phyloP scores from a whole-genome alignment of 2,797 vertebrate genomes.

The Enteromius viviparus region DNA sequence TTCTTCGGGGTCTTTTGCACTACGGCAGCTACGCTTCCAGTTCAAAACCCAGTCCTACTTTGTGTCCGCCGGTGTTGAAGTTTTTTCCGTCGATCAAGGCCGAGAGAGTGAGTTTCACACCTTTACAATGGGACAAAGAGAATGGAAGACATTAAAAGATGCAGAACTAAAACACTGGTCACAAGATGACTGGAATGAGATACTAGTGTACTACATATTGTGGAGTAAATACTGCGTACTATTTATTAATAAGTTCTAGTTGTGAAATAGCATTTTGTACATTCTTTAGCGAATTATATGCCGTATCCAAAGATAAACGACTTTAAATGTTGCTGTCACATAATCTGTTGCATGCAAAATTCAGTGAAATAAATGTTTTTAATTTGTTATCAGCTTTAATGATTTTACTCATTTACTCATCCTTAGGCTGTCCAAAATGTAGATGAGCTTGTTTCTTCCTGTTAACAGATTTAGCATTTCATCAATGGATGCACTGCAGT shows the following conservation, averaged over 20 bases:
- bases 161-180: background rate
- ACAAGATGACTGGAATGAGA: background rate
- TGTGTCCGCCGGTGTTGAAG: constrained; percentile 92
- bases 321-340: background rate
- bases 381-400: background rate
- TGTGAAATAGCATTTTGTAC: background rate
- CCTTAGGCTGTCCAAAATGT: background rate
- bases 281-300: too few relatives aligned
- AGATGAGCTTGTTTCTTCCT: background rate
- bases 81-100: constrained; percentile 94
- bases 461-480: background rate
- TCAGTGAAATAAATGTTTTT: background rate
- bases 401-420: background rate
- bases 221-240: background rate
- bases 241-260: background rate
- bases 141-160: background rate
- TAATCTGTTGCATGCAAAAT: constrained; percentile 6
- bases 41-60: constrained; percentile 93
- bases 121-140: constrained; percentile 66
- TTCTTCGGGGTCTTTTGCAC: background rate
- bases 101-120: constrained; percentile 92
- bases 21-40: constrained; percentile 83
- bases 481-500: background rate
- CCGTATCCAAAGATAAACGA: background rate
- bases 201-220: background rate